Conservation (phyloP, 2,113 vertebrate genomes). For the Pelobates fuscus region DNA sequence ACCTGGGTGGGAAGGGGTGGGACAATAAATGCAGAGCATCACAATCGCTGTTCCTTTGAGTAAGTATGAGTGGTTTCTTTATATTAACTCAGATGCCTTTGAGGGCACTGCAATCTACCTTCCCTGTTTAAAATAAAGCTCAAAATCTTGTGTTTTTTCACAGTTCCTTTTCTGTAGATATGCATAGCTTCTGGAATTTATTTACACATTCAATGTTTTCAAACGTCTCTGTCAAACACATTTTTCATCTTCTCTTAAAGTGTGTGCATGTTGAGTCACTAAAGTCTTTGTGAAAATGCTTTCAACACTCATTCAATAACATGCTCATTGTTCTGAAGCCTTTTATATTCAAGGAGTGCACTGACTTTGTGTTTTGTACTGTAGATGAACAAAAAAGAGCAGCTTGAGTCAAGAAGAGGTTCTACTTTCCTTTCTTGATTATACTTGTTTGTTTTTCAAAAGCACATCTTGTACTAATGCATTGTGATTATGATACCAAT, state of each 20-base stretch:
- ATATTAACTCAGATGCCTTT: too few relatives aligned
- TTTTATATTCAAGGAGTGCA: slow-evolving; percentile 11
- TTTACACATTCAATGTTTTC: slow-evolving; percentile 27
- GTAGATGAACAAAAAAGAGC: slow-evolving; percentile 22
- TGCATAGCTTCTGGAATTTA: not conserved
- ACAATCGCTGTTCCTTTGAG: too few relatives aligned
- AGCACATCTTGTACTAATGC: slow-evolving; percentile 18
- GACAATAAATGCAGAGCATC: too few relatives aligned
- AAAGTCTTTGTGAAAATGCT: slow-evolving; percentile 15
- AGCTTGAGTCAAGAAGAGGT: slow-evolving; percentile 12
- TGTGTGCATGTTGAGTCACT: not conserved
- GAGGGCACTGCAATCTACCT: too few relatives aligned
- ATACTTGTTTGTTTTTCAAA: slow-evolving; percentile 22
- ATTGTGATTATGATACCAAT: slow-evolving; percentile 17
- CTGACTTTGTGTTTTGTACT: slow-evolving; percentile 15
- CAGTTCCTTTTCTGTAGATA: not conserved
- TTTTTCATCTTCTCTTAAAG: slow-evolving; percentile 22
- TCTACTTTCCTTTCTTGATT: slow-evolving; percentile 27
- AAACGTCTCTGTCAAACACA: slow-evolving; percentile 1
- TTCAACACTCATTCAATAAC: slow-evolving; percentile 1
- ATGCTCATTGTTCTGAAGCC: slow-evolving; percentile 14
- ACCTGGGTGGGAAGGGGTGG: too few relatives aligned
- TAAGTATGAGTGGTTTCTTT: too few relatives aligned
- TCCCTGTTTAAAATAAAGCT: too few relatives aligned
- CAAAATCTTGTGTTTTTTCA: too few relatives aligned